Base-by-base conservation (phyloP, 1,140 invertebrate species). In the Cardiocondyla obscurior region DNA sequence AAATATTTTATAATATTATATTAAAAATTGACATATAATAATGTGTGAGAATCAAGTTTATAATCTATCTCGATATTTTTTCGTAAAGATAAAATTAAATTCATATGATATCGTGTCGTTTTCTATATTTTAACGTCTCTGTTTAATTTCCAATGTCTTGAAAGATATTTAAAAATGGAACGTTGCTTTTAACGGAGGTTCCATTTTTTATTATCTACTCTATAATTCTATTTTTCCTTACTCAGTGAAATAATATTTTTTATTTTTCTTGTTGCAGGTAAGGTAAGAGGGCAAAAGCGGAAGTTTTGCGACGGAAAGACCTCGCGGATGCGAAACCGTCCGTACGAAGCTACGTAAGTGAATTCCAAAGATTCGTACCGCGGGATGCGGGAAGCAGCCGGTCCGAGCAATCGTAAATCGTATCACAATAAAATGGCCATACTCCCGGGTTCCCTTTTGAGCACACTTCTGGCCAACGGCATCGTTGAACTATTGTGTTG, bases 361-460 rank as follows among this genome's bases (percentile, higher is more conserved):
- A 84, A 83, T 53, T 70, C 25, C 55, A 64, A 69, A 79, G 74
- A 67, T 69, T 79, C 74, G 57, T 79, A 77, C 25, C 28, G 55
- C 12, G 46, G 55, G 55, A 74, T n/a, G 22, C 19, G 25, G 65
- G 55, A 72, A 81, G 19, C 60, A 69, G 81, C 79, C 30, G 58
- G 65, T 57, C 73, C 42, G 81, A 83, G 74, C 64, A 87, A 91
- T 85, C 90, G 87, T 91, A 91, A 90, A 91, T 91, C 87, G 85
- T 85, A 83, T 79, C 82, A 87, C 86, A 83, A 89, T 90, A 88
- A 91, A 91, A 91, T 86, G 88, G 81, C 81, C 81, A 65, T 60
- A 62, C 64, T 74, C 74, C 42, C 64, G 58, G 70, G 70, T 70
- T 72, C 72, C 85, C 86, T 89, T 85, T 87, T 83, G 83, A 74